These are phyloP conservation scores for Drosophila dives DNA, from an alignment of 2,888 invertebrate species.

Conservation along the genomic window DNA sequence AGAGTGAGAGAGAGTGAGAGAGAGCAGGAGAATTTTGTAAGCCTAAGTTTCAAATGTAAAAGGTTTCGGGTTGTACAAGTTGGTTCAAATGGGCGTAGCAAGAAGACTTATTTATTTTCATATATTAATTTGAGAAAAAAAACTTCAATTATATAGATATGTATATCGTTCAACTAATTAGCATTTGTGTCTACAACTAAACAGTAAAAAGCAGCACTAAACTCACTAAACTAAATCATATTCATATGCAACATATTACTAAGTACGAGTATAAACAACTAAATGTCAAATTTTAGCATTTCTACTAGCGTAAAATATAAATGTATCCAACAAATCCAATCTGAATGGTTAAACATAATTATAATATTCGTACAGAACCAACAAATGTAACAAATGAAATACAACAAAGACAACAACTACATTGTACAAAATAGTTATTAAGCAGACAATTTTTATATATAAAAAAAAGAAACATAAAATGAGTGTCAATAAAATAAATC, in stretches of 20 bases:
- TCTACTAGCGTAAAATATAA: constrained; percentile 58
- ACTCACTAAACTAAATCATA: constrained; percentile 47
- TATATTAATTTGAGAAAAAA: constrained; percentile 17
- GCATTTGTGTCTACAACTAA: constrained; percentile 65
- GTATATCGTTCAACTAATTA: constrained; percentile 51
- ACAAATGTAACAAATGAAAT: constrained; percentile 58
- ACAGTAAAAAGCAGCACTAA: constrained; percentile 35
- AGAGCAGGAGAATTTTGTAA: constrained; percentile 36
- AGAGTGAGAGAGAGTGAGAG: background rate
- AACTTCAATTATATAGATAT: constrained; percentile 1
- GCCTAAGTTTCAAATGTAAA: constrained; percentile 34
- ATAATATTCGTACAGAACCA: constrained; percentile 55
- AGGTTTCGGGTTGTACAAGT: constrained; percentile 66
- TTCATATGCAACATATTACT: constrained; percentile 41
- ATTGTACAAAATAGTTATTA: constrained; percentile 80
- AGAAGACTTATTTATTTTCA: constrained; percentile 32
- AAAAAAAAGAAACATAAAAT: constrained; percentile 37
- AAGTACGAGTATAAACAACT: constrained; percentile 38
- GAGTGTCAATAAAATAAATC: constrained; percentile 51
- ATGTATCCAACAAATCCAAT: constrained; percentile 34
- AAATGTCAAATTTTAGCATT: constrained; percentile 73
- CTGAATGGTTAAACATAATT: constrained; percentile 23
- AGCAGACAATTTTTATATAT: constrained; percentile 68
- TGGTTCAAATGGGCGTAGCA: constrained; percentile 56
- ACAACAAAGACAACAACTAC: constrained; percentile 77